These are phyloP conservation scores for Anagrus nilaparvatae DNA, from an alignment of 1,140 invertebrate genomes.

Conservation along the genomic window DNA sequence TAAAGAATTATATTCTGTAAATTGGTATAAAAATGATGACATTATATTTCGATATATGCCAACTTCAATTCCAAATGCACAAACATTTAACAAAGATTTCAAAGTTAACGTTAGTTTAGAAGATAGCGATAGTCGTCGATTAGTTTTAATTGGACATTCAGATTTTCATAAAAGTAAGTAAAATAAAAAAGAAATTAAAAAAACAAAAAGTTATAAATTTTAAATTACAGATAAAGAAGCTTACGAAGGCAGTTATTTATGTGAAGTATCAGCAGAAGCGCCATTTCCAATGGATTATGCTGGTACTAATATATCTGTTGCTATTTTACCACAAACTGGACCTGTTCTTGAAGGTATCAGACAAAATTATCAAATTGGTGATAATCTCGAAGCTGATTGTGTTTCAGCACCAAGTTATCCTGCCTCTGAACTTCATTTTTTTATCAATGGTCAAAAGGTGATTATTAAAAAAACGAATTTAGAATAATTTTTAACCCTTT, in stretches of 20 bases:
- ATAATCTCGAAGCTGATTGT: constrained; percentile 65
- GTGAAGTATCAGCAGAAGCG: constrained; percentile 47
- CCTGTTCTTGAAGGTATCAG: constrained; percentile 32
- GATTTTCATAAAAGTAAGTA: constrained; percentile 9
- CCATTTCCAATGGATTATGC: constrained; percentile 44
- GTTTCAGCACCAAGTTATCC: constrained; percentile 63
- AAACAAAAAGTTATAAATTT: too few species aligned
- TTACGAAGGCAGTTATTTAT: constrained; percentile 45
- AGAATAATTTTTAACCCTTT: too few species aligned
- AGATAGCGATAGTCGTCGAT: constrained; percentile 2
- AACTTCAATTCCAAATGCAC: constrained; percentile 55
- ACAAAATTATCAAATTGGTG: constrained; percentile 57
- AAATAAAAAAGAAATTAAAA: too few species aligned
- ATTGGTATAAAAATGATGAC: constrained; percentile 55
- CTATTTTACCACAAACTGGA: constrained; percentile 32
- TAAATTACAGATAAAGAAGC: constrained; percentile 9
- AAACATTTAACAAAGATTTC: constrained; percentile 40
- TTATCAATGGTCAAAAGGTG: constrained; percentile 65
- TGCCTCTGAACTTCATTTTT: constrained; percentile 57
- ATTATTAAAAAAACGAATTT: too few species aligned
- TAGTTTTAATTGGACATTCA: background rate
- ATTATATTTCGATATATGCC: constrained; percentile 55
- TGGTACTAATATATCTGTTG: constrained; percentile 41
- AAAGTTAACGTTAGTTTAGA: constrained; percentile 2
- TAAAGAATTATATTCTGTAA: constrained; percentile 48